Percentiles rank a stretch among this genome's conserved stretches.
These are phyloP conservation scores for Mesoligia furuncula DNA, from an alignment of 2,888 invertebrate genomes.

Conservation along the genomic window DNA sequence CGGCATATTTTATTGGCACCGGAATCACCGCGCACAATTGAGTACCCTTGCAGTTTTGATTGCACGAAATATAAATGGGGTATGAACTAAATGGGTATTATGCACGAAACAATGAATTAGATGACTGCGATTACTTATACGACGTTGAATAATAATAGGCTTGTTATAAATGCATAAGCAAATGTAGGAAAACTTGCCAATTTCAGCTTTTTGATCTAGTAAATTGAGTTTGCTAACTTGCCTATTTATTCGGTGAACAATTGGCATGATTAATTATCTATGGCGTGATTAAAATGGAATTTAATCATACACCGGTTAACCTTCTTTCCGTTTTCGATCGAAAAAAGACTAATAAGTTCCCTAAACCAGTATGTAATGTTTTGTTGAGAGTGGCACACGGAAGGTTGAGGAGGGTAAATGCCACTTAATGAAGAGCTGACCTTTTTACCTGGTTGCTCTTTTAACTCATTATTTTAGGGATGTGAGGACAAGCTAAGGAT, in stretches of 20 bases:
- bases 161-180: not conserved
- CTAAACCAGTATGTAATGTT: conserved; percentile 34
- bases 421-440: conserved; percentile 49
- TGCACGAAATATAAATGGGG: conserved; percentile 48
- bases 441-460: conserved; percentile 58
- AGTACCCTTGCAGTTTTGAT: conserved; percentile 58
- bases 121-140: conserved; percentile 19
- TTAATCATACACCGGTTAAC: conserved; percentile 5
- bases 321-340: not conserved
- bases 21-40: conserved; percentile 58
- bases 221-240: not conserved
- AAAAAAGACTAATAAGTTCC: conserved; percentile 6
- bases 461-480: conserved; percentile 46
- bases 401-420: conserved; percentile 18
- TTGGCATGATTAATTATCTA: not conserved
- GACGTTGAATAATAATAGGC: conserved; percentile 8
- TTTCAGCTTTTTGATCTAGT: not conserved
- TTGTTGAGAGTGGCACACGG: conserved; percentile 13
- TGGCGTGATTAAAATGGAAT: not conserved
- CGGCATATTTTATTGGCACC: conserved; percentile 57
- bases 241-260: not conserved
- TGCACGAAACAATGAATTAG: conserved; percentile 38
- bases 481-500: conserved; percentile 22
- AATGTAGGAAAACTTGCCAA: too few species aligned
- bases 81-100: conserved; percentile 19